phyloP scores from a whole-genome alignment of 2,113 vertebrate species.

The Felis chaus region DNA sequence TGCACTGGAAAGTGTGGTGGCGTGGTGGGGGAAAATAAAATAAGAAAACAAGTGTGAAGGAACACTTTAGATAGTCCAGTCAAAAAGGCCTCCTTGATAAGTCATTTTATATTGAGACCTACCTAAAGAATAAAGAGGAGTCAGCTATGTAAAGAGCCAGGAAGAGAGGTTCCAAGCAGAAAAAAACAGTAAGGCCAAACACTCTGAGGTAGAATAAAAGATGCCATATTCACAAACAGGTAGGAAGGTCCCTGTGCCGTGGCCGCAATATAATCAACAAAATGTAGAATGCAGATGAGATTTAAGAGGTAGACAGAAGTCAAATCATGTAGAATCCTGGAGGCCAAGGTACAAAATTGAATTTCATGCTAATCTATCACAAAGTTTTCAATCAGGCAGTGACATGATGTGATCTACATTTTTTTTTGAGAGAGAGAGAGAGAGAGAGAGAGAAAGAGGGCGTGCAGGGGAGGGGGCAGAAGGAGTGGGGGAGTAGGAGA shows the following conservation, averaged over 20 bases:
- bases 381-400: background rate
- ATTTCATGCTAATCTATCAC: slow-evolving; percentile 19
- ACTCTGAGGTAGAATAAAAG: background rate
- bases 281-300: background rate
- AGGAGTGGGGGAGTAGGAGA: no score
- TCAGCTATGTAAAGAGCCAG: background rate
- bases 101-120: background rate
- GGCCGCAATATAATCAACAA: background rate
- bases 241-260: background rate
- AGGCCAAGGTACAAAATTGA: background rate
- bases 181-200: background rate
- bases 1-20: background rate
- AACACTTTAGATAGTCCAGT: background rate
- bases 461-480: no score
- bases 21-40: background rate
- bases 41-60: background rate
- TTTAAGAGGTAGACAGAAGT: background rate
- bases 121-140: background rate
- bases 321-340: background rate
- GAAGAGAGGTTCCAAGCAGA: background rate
- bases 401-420: background rate
- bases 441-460: no score
- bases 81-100: background rate
- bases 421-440: no score
- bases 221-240: background rate